Percentiles rank a stretch among this genome's conserved stretches.
These are phyloP conservation scores for Acronicta aceris DNA, from an alignment of 2,888 invertebrate genomes.

Conservation along the genomic window DNA sequence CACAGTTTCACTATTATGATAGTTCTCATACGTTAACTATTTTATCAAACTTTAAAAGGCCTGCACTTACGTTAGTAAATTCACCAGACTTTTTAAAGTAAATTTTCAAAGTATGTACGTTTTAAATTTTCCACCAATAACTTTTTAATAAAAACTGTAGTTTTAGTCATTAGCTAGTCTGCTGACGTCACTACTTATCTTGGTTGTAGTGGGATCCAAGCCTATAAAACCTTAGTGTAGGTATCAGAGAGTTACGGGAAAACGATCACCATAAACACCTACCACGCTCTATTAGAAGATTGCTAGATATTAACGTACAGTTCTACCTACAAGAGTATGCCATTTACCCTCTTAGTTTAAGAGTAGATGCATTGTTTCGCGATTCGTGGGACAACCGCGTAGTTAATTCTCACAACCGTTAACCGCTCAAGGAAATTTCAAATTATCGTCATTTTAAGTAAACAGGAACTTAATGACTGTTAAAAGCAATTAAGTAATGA, in stretches of 20 bases:
- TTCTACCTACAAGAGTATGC: constrained; percentile 48
- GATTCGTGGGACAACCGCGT: constrained; percentile 65
- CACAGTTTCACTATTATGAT: constrained; percentile 7
- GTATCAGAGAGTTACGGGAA: constrained; percentile 14
- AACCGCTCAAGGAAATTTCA: constrained; percentile 36
- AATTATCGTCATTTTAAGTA: constrained; percentile 51
- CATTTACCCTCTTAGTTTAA: constrained; percentile 57
- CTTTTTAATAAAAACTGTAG: too few relatives aligned
- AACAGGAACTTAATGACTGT: constrained; percentile 23
- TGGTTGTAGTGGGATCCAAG: not conserved
- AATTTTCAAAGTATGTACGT: too few relatives aligned
- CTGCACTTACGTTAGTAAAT: not conserved
- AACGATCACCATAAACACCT: constrained; percentile 19
- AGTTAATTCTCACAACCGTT: constrained; percentile 61
- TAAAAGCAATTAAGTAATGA: constrained; percentile 35
- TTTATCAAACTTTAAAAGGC: not conserved
- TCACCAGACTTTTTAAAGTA: not conserved
- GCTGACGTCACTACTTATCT: not conserved
- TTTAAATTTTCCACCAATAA: too few relatives aligned
- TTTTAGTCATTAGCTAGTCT: not conserved
- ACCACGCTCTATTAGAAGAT: constrained; percentile 46
- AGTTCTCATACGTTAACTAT: constrained; percentile 27
- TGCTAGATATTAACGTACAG: constrained; percentile 58
- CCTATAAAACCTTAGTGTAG: constrained; percentile 20
- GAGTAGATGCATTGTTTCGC: constrained; percentile 68